Percentiles rank a stretch among this genome's conserved stretches.
Evolutionary conservation across 92 coral and sea anemone species (phyloP).

Genomic region (Ricordea florida): DNA sequence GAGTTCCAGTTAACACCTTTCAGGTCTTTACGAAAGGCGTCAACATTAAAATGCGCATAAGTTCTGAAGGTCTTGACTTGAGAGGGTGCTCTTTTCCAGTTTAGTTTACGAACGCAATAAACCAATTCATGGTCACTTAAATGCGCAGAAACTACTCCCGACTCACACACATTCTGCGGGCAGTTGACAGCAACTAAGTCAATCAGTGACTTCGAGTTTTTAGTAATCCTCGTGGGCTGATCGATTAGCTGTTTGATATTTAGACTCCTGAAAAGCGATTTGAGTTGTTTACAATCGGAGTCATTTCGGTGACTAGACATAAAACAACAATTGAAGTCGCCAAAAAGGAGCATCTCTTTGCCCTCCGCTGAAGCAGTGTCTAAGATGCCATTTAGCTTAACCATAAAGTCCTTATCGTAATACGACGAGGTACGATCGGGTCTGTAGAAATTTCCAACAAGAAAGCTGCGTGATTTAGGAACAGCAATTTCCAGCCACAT

Average conservation of each 20-base stretch:
- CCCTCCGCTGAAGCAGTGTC: slow-evolving; percentile 49
- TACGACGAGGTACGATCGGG: slow-evolving; percentile 48
- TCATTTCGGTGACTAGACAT: neutral
- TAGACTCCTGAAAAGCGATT: slow-evolving; percentile 34
- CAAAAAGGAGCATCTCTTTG: slow-evolving; percentile 30
- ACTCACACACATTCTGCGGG: slow-evolving; percentile 56
- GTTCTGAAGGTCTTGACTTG: slow-evolving; percentile 59
- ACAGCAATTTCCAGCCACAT: slow-evolving; percentile 50
- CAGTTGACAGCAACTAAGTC: slow-evolving; percentile 56
- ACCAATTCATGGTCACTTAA: slow-evolving; percentile 68
- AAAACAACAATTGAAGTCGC: slow-evolving; percentile 27
- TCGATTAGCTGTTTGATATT: slow-evolving; percentile 53
- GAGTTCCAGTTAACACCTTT: slow-evolving; percentile 39
- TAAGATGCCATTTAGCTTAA: slow-evolving; percentile 18
- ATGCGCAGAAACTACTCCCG: slow-evolving; percentile 58
- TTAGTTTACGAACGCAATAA: slow-evolving; percentile 42
- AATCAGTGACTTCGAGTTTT: slow-evolving; percentile 53
- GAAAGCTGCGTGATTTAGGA: slow-evolving; percentile 46
- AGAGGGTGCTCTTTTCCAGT: slow-evolving; percentile 61
- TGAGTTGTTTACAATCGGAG: slow-evolving; percentile 62
- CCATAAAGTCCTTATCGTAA: slow-evolving; percentile 50
- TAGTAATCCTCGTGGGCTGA: slow-evolving; percentile 55
- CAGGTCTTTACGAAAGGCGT: slow-evolving; percentile 48
- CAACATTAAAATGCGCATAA: slow-evolving; percentile 39
- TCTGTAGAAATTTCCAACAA: slow-evolving; percentile 51